phyloP scores from a whole-genome alignment of 1,140 invertebrate species.

The Tribolium madens region DNA sequence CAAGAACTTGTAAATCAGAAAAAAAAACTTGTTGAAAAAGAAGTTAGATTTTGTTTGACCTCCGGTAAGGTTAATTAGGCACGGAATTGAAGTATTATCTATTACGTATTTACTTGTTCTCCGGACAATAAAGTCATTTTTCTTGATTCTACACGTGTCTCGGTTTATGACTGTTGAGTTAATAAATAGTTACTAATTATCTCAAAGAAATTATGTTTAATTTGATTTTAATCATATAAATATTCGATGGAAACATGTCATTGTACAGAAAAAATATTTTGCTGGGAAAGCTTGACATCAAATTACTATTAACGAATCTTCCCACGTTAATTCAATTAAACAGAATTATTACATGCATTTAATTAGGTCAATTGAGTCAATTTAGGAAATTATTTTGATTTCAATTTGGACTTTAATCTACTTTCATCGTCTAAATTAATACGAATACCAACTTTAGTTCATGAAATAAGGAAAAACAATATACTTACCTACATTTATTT shows the following conservation, averaged over 20 bases:
- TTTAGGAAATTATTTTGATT: too few species aligned
- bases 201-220: neutral
- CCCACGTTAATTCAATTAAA: neutral
- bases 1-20: neutral
- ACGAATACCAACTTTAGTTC: too few species aligned
- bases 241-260: neutral
- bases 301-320: neutral
- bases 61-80: constrained; percentile 33
- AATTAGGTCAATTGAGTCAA: neutral
- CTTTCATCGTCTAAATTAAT: too few species aligned
- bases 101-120: neutral
- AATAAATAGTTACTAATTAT: neutral
- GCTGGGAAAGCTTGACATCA: neutral
- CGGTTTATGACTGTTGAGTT: neutral
- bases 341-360: neutral
- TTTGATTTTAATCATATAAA: neutral
- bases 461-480: too few species aligned
- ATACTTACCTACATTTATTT: too few species aligned
- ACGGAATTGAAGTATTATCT: neutral
- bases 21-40: neutral
- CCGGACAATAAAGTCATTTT: neutral
- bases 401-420: too few species aligned
- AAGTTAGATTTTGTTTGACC: neutral
- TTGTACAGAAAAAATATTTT: neutral
- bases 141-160: neutral